Base-by-base conservation (phyloP, 2,888 invertebrate genomes). In the Parnassius orleans region DNA sequence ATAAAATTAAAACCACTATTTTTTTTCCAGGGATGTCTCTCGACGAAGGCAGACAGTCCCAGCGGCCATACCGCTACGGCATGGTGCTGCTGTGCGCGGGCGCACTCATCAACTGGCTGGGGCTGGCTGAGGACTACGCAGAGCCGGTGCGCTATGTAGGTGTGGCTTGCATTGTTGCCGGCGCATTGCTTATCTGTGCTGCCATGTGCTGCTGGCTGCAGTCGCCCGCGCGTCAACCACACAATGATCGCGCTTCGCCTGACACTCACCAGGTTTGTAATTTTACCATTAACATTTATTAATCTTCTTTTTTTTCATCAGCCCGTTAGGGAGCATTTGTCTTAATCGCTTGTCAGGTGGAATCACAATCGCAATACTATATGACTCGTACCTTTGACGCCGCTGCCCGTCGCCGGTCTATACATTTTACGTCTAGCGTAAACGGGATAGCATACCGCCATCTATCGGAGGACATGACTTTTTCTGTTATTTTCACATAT, bases 161-260 rank as follows among this genome's bases (percentile, higher is more conserved):
- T 67, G 95, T 95, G 64, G 95, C 95, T 33, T 94, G 95, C 84
- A 95, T 95, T 71, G 93, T 95, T n/a, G 94, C 94, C 15, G 95
- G 95, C 44, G 94, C 95, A 2, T 90, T 95, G 69, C 93, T 95
- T 73, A 95, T 95, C 73, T 95, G 95, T 77, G 93, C 94, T 33
- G 95, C 95, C 61, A 95, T 95, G 94, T 95, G 95, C 81, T 94
- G 95, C 82, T 95, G 95, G 95, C 90, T 95, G 71, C 94, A 92
- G 81, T 88, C 90, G 44, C 92, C 93, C 15, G 89, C 90, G 58
- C 75, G 91, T 68, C 87, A 86, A 76, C 87, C 90, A 62, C 88
- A 86, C 66, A 76, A 79, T 53, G 90, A 90, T 67, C 83, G 89
- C 65, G 76, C 86, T 19, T 83, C 89, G 70, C 87, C 88, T 69